A percentile compares a stretch with the other conserved stretches of the same genome.
Conservation (phyloP, 2,113 vertebrate genomes). For the Cyprinus carpio region DNA sequence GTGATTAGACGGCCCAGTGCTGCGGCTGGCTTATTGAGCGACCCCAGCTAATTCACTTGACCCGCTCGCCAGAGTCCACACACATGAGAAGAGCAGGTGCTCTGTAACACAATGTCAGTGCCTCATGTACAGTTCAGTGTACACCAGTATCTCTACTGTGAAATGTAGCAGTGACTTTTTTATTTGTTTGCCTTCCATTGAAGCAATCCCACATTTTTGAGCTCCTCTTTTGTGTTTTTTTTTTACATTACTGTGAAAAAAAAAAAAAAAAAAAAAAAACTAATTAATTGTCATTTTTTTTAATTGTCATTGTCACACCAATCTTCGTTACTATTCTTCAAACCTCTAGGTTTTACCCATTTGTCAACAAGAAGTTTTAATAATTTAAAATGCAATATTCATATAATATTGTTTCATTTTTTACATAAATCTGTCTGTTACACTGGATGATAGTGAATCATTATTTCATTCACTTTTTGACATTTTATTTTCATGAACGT, state of each 20-base stretch:
- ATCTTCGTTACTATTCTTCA: too few species aligned
- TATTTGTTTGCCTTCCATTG: neutral
- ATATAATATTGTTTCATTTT: too few species aligned
- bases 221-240: neutral
- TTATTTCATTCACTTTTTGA: too few species aligned
- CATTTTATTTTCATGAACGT: neutral
- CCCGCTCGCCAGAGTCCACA: constrained; percentile 46
- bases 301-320: too few species aligned
- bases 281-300: too few species aligned
- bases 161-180: neutral
- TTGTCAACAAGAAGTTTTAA: too few species aligned
- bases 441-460: too few species aligned
- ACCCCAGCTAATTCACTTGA: constrained; percentile 60
- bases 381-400: too few species aligned
- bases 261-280: too few species aligned
- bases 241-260: too few species aligned
- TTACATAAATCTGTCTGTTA: too few species aligned
- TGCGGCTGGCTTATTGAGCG: constrained; percentile 54
- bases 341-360: too few species aligned
- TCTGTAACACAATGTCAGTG: constrained; percentile 13
- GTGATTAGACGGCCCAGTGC: constrained; percentile 54
- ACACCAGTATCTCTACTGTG: neutral
- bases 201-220: neutral
- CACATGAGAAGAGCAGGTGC: constrained; percentile 36
- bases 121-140: neutral